These are phyloP conservation scores for Procambarus clarkii DNA, from an alignment of 1,140 invertebrate genomes.

Conservation along the genomic window DNA sequence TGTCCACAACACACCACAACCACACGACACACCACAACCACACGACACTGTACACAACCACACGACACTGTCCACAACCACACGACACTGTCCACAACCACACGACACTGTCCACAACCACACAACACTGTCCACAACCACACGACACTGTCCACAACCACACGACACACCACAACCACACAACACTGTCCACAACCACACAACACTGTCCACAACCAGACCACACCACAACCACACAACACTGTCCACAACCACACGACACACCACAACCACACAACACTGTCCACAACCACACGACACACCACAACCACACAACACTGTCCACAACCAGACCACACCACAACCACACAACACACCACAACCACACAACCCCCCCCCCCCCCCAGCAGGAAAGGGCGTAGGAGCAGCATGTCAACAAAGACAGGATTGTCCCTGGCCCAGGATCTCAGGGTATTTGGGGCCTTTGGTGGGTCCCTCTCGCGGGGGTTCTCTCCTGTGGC, in stretches of 20 bases:
- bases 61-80: no score
- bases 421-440: neutral
- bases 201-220: neutral
- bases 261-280: neutral
- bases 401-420: conserved; percentile 18
- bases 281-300: neutral
- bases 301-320: no score
- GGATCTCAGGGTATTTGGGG: neutral
- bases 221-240: neutral
- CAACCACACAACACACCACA: neutral
- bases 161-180: neutral
- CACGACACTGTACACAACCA: no score
- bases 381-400: neutral
- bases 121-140: no score
- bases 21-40: no score
- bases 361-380: neutral
- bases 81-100: no score
- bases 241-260: neutral
- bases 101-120: no score
- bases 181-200: neutral
- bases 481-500: neutral
- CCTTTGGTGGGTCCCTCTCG: neutral
- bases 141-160: no score
- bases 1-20: neutral
- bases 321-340: neutral